Evolutionary conservation across 2,888 invertebrate genomes (phyloP).

Genomic region (Synergus japonicus): DNA sequence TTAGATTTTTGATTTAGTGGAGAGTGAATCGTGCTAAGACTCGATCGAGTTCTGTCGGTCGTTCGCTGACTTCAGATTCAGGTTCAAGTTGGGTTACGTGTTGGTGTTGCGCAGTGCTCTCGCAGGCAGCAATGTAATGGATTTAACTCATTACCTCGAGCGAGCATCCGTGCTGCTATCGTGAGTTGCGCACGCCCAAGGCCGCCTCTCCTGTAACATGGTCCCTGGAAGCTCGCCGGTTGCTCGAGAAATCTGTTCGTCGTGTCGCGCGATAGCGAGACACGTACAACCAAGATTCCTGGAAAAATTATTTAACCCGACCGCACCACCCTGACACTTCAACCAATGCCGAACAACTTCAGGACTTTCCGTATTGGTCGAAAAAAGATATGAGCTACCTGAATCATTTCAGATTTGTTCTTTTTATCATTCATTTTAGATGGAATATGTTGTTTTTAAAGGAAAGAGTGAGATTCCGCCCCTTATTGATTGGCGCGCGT

Average conservation of each 20-base stretch:
- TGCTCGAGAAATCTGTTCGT: constrained; percentile 37
- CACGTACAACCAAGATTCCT: constrained; percentile 30
- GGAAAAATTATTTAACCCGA: constrained; percentile 34
- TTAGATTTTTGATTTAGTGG: neutral
- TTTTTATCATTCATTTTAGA: no score
- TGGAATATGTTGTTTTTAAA: no score
- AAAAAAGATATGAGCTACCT: neutral
- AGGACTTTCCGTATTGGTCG: neutral
- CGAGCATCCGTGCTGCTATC: constrained; percentile 55
- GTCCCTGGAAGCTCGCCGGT: constrained; percentile 31
- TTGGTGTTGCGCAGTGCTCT: constrained; percentile 23
- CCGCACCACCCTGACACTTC: neutral
- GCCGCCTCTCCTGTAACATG: constrained; percentile 34
- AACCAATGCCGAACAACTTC: neutral
- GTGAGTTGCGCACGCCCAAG: constrained; percentile 34
- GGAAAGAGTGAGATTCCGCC: no score
- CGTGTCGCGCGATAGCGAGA: constrained; percentile 36
- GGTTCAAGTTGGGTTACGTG: constrained; percentile 36
- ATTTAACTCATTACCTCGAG: constrained; percentile 66
- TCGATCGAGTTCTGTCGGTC: constrained; percentile 27
- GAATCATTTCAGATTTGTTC: no score
- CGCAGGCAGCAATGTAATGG: constrained; percentile 61
- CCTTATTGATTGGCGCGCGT: no score
- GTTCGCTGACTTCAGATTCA: constrained; percentile 12
- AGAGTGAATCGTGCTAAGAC: constrained; percentile 2